Percentiles rank a stretch among this genome's conserved stretches.
Evolutionary conservation across 2,888 invertebrate genomes (phyloP).

Genomic region (Hofmannophila pseudospretella): DNA sequence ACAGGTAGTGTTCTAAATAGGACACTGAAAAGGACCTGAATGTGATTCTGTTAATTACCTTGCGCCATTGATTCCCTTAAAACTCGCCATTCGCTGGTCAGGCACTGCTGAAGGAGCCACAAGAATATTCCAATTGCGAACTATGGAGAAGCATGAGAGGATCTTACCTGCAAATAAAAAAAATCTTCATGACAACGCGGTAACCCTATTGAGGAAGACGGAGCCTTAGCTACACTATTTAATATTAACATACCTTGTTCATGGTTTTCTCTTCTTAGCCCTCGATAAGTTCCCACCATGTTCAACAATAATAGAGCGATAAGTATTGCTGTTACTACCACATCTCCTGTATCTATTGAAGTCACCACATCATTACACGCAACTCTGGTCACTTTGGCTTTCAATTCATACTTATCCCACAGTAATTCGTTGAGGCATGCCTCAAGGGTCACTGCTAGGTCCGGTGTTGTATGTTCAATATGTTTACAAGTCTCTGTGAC

Average conservation of each 20-base stretch:
- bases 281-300: constrained; percentile 22
- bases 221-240: too few relatives aligned
- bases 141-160: constrained; percentile 33
- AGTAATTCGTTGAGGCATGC: constrained; percentile 51
- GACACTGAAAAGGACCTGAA: too few relatives aligned
- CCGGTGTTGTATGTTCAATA: constrained; percentile 21
- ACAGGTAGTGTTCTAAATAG: too few relatives aligned
- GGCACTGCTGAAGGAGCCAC: neutral
- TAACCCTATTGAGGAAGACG: too few relatives aligned
- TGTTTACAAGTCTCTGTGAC: constrained; percentile 32
- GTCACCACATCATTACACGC: neutral
- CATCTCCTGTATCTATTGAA: constrained; percentile 13
- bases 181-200: too few relatives aligned
- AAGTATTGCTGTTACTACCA: constrained; percentile 16
- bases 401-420: constrained; percentile 44
- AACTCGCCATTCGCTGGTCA: neutral
- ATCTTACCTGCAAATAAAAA: constrained; percentile 6
- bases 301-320: constrained; percentile 22
- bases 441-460: constrained; percentile 38
- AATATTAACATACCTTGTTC: constrained; percentile 10
- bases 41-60: too few relatives aligned
- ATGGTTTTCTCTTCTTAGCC: constrained; percentile 8
- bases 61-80: constrained; percentile 26
- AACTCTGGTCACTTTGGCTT: constrained; percentile 32
- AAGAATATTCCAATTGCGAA: constrained; percentile 25